A percentile compares a stretch with the other conserved stretches of the same genome.
Evolutionary conservation across 2,797 vertebrate species (phyloP).

Genomic region (Hirundo rustica): DNA sequence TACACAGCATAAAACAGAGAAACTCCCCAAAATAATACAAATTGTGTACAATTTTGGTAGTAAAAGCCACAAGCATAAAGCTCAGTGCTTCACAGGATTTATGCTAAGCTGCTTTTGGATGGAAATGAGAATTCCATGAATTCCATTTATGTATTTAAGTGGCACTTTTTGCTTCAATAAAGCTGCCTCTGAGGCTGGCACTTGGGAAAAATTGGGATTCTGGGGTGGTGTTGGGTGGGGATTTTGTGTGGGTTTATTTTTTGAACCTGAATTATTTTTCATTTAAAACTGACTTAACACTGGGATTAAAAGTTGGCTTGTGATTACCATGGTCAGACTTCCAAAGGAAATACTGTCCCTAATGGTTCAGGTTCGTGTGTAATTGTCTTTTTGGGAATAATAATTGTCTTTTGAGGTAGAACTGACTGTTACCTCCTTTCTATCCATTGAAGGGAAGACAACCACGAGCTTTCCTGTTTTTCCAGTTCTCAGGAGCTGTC

Average conservation of each 20-base stretch:
- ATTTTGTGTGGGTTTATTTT: not conserved
- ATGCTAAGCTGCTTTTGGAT: not conserved
- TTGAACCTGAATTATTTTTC: not conserved
- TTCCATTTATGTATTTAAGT: not conserved
- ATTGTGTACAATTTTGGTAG: not conserved
- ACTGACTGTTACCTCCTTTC: not conserved
- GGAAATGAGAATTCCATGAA: not conserved
- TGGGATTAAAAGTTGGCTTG: not conserved
- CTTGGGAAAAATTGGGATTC: not conserved
- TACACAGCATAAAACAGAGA: accelerated
- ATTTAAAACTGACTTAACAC: not conserved
- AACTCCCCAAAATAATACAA: not conserved
- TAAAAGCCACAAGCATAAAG: not conserved
- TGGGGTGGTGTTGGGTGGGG: too few species aligned
- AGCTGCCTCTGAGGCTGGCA: not conserved
- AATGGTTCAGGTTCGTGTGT: not conserved
- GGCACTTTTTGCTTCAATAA: not conserved
- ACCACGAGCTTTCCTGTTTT: not conserved
- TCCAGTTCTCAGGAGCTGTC: not conserved
- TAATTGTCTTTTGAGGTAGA: not conserved
- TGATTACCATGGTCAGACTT: not conserved
- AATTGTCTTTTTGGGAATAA: not conserved
- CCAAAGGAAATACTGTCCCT: not conserved
- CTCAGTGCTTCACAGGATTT: not conserved
- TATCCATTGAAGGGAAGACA: not conserved